Percentiles rank a stretch among this genome's conserved stretches.
Evolutionary conservation across 2,888 invertebrate genomes (phyloP).

Genomic region (Drosophila putrida): DNA sequence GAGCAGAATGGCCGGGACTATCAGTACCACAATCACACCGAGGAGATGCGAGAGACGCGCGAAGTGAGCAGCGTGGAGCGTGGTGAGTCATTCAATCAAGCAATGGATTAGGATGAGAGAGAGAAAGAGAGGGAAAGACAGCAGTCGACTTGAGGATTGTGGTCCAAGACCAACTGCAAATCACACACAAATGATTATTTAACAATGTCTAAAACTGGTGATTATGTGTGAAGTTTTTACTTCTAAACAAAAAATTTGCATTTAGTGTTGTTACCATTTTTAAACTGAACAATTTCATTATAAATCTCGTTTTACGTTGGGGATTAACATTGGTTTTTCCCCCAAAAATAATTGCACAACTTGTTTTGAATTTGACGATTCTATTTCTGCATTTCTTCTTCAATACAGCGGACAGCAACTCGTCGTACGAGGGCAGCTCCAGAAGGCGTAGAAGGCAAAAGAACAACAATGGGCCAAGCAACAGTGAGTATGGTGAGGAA

Average conservation of each 20-base stretch:
- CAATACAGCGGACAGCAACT: conserved; percentile 84
- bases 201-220: conserved; percentile 5
- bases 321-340: conserved; percentile 3
- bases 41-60: conserved; percentile 83
- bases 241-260: conserved; percentile 8
- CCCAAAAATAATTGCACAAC: background rate
- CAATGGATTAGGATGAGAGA: conserved; percentile 25
- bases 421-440: conserved; percentile 85
- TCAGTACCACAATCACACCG: conserved; percentile 83
- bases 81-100: conserved; percentile 69
- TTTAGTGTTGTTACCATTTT: background rate
- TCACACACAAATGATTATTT: conserved; percentile 2
- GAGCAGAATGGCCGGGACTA: conserved; percentile 83
- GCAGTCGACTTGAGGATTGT: conserved; percentile 12
- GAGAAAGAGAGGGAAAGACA: background rate
- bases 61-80: conserved; percentile 85
- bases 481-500: conserved; percentile 82
- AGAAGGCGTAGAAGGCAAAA: conserved; percentile 85
- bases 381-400: conserved; percentile 12
- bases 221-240: conserved; percentile 6
- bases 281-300: background rate
- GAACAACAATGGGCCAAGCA: conserved; percentile 83
- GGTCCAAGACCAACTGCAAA: background rate
- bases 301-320: conserved; percentile 6
- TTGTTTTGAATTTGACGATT: conserved; percentile 24